phyloP scores from a whole-genome alignment of 2,888 invertebrate species.

The Xanthorhoe designata region DNA sequence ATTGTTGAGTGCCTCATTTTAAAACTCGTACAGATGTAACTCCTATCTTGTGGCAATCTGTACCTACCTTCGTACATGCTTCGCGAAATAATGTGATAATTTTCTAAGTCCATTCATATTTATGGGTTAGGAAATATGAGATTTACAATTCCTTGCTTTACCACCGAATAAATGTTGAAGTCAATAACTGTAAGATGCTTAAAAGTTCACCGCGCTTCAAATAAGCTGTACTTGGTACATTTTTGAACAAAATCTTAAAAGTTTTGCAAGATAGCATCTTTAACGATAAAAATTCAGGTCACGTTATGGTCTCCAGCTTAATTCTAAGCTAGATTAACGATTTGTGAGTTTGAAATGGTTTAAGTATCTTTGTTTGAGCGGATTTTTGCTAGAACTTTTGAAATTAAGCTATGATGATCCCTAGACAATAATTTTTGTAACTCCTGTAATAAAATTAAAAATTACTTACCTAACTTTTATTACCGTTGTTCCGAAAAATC shows the following conservation, averaged over 20 bases:
- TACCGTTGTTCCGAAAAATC: no score
- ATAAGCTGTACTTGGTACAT: neutral
- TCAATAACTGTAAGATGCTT: neutral
- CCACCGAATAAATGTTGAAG: neutral
- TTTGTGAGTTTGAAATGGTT: neutral
- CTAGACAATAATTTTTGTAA: neutral
- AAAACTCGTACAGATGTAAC: no score
- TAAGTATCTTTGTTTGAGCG: neutral
- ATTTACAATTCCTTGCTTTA: slow-evolving; percentile 2
- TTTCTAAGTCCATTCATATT: slow-evolving; percentile 38
- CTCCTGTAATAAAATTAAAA: neutral
- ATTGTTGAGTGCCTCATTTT: no score
- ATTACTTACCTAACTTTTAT: no score
- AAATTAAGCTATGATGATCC: neutral
- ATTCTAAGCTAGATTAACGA: neutral
- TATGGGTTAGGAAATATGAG: slow-evolving; percentile 13
- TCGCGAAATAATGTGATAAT: slow-evolving; percentile 43
- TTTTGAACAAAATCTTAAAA: neutral
- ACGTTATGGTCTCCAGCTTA: neutral
- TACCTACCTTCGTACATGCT: slow-evolving; percentile 27
- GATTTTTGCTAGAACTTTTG: neutral
- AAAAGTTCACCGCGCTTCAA: neutral
- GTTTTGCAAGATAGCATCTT: neutral
- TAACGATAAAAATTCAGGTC: neutral
- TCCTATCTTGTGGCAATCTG: no score